A percentile compares a stretch with the other conserved stretches of the same genome.
phyloP scores from a whole-genome alignment of 2,888 invertebrate genomes.

The Micoletzkya japonica region DNA sequence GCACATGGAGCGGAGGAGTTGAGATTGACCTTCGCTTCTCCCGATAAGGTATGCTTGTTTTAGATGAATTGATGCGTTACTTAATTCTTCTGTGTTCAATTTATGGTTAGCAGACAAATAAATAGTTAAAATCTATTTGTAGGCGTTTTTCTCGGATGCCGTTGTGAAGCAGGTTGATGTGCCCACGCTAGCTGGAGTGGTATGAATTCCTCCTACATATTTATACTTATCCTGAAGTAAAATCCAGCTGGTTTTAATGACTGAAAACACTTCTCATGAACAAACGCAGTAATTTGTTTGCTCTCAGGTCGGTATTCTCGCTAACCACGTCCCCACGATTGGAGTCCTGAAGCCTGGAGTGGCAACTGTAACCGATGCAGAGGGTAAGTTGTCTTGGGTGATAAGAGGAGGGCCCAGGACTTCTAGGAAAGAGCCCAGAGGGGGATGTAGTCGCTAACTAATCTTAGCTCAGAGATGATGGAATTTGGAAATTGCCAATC shows the following conservation, averaged over 20 bases:
- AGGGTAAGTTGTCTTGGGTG: constrained; percentile 40
- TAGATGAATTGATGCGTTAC: background rate
- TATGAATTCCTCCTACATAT: constrained; percentile 4
- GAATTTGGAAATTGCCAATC: background rate
- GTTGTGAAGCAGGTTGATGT: constrained; percentile 62
- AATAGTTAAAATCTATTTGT: background rate
- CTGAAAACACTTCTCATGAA: background rate
- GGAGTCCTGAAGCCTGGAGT: constrained; percentile 63
- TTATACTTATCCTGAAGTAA: background rate
- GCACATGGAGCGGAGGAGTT: constrained; percentile 48
- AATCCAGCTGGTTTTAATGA: background rate
- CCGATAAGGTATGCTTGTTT: constrained; percentile 40
- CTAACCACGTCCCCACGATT: constrained; percentile 62
- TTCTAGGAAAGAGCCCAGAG: no score
- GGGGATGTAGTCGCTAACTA: no score
- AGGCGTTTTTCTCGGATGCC: constrained; percentile 56
- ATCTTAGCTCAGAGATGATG: background rate
- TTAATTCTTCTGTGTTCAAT: background rate
- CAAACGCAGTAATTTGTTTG: background rate
- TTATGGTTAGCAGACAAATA: background rate
- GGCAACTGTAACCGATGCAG: constrained; percentile 54
- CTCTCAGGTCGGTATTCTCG: constrained; percentile 56
- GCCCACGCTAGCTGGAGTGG: constrained; percentile 58
- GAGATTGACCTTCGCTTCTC: constrained; percentile 57
- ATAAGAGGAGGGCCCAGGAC: no score